These are phyloP conservation scores for Amazona finschi DNA, from an alignment of 2,797 vertebrate genomes.

Conservation along the genomic window DNA sequence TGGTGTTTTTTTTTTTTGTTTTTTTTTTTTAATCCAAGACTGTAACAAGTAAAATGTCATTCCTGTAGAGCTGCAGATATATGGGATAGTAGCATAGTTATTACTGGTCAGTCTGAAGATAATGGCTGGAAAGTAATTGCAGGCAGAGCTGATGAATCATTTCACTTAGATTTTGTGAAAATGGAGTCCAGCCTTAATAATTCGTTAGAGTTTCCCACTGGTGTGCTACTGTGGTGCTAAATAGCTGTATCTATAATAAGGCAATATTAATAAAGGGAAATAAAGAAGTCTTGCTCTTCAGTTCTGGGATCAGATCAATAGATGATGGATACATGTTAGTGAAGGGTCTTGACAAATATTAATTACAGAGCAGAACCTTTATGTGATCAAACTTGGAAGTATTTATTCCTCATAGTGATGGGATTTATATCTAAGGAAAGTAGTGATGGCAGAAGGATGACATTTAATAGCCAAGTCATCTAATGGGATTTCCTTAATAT, in stretches of 20 bases:
- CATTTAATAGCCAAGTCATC: neutral
- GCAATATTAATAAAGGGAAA: constrained; percentile 31
- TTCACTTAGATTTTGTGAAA: constrained; percentile 60
- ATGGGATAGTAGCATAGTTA: constrained; percentile 29
- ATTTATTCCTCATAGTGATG: neutral
- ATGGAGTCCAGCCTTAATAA: constrained; percentile 50
- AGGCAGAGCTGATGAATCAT: constrained; percentile 60
- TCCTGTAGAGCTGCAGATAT: constrained; percentile 16
- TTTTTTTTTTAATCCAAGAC: neutral
- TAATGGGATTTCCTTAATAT: neutral
- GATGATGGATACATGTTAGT: constrained; percentile 9
- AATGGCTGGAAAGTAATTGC: constrained; percentile 51
- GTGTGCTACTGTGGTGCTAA: constrained; percentile 1
- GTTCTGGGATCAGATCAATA: constrained; percentile 40
- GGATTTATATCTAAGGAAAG: neutral
- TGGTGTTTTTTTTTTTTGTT: too few species aligned
- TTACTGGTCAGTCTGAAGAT: constrained; percentile 19
- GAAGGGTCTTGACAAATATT: constrained; percentile 31
- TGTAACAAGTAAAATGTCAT: neutral
- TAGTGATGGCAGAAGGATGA: neutral
- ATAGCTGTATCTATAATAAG: constrained; percentile 39
- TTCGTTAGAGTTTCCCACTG: constrained; percentile 20
- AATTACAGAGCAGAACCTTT: constrained; percentile 5
- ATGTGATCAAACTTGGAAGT: constrained; percentile 2
- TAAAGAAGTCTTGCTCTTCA: neutral